Evolutionary conservation across 1,140 invertebrate species (phyloP), one percentile per base, ranked within the genome.

Genomic region (Monochamus saltuarius): DNA sequence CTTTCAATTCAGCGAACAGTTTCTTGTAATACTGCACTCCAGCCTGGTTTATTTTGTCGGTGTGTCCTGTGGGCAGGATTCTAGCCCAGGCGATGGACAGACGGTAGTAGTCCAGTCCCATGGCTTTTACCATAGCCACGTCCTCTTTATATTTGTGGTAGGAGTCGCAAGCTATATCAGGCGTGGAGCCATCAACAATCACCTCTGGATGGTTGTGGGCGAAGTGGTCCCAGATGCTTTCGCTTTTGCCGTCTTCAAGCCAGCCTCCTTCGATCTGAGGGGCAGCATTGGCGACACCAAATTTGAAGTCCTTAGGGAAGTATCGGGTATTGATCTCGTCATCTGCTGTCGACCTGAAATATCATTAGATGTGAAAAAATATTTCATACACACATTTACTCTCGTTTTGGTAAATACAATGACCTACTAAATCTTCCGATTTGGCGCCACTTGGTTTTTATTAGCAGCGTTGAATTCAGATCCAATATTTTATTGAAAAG

Each of bases 61-160:
- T 39, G 16, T 76, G 76, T 22, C 85, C 85, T 43, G 65, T 76
- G 16, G 83, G 82, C 1, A 84, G 64, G 29, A 85, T 78, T 56
- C 84, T 68, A 0, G 84, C 64, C 85, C 86, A 87, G 16, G 84
- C 81, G 43, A 87, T 67, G 0, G 85, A 87, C 69, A 87, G 84
- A 7, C 85, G 77, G 66, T 85, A 53, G 11, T 39, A 16, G 17
- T 39, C 35, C 35, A 53, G 11, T n/a, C 36, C 36, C 16, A 53
- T 37, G 3, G 9, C 14, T 19, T 53, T 40, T 4, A 53, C 35
- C 36, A 53, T 8, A 37, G 35, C 14, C 7, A 53, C 10, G 22
- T 53, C 36, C 11, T 53, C 50, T 10, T 19, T 53, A n/a, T 38
- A 38, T 17, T 53, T 38, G 16, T 22, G 9, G 16, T 53, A 53